These are phyloP conservation scores for Dipodomys stephensi DNA, from an alignment of 2,113 vertebrate species.

Conservation along the genomic window DNA sequence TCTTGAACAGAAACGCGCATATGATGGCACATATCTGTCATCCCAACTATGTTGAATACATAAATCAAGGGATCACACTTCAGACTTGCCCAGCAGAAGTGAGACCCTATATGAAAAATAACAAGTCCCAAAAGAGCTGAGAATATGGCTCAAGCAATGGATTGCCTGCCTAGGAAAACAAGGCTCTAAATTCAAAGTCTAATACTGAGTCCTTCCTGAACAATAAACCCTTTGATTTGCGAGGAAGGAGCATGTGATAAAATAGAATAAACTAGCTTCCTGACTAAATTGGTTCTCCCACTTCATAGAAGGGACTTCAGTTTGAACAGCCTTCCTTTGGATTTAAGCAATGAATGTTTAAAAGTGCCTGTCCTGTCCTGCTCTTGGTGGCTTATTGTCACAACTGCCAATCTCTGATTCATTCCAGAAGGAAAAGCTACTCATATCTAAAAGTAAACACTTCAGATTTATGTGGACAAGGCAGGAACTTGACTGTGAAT, in stretches of 20 bases:
- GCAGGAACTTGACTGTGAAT: background rate
- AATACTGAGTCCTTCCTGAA: too few relatives aligned
- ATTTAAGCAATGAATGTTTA: background rate
- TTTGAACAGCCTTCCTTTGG: background rate
- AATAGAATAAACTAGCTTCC: background rate
- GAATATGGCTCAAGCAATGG: too few relatives aligned
- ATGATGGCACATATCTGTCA: too few relatives aligned
- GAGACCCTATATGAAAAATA: too few relatives aligned
- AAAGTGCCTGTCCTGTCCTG: accelerated
- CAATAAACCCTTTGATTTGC: background rate
- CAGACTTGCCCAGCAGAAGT: too few relatives aligned
- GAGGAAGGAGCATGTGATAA: background rate
- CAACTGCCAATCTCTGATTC: background rate
- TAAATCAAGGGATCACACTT: too few relatives aligned
- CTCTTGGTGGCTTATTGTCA: background rate
- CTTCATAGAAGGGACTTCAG: background rate
- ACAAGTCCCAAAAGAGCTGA: too few relatives aligned
- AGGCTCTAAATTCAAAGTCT: too few relatives aligned
- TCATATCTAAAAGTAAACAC: background rate
- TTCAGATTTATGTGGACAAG: background rate
- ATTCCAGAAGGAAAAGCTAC: background rate
- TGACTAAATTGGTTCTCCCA: background rate
- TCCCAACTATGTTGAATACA: too few relatives aligned
- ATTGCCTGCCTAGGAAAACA: too few relatives aligned
- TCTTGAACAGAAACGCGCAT: too few relatives aligned